Evolutionary conservation across 2,797 vertebrate species (phyloP).

Genomic region (Coendou prehensilis): DNA sequence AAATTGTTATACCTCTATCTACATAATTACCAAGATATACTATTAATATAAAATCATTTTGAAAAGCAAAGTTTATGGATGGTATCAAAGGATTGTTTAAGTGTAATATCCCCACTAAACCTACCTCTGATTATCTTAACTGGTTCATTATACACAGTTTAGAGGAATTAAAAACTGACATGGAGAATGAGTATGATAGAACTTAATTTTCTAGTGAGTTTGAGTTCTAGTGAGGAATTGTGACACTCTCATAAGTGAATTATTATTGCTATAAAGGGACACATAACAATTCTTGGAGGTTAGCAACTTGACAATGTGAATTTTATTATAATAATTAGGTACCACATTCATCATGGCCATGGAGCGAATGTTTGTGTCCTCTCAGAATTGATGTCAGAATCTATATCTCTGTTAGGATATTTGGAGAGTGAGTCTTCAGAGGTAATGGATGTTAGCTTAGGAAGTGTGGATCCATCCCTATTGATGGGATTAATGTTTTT

Average conservation of each 20-base stretch:
- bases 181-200: background rate
- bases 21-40: background rate
- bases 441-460: background rate
- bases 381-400: background rate
- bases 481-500: background rate
- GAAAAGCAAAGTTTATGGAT: conserved; percentile 3
- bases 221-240: conserved; percentile 33
- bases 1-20: background rate
- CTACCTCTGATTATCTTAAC: conserved; percentile 52
- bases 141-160: conserved; percentile 28
- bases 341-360: background rate
- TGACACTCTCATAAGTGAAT: conserved; percentile 25
- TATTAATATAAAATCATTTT: conserved; percentile 20
- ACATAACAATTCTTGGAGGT: background rate
- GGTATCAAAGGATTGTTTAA: conserved; percentile 24
- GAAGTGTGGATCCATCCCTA: background rate
- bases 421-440: background rate
- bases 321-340: background rate
- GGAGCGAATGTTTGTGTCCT: background rate
- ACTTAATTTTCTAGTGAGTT: conserved; percentile 54
- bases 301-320: background rate
- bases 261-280: conserved; percentile 13
- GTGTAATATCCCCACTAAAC: background rate
- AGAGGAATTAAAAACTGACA: conserved; percentile 25
- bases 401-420: background rate